These are phyloP conservation scores for Heliocidaris erythrogramma DNA, from an alignment of 35 echinoderm and acorn worm genomes.

Conservation along the genomic window DNA sequence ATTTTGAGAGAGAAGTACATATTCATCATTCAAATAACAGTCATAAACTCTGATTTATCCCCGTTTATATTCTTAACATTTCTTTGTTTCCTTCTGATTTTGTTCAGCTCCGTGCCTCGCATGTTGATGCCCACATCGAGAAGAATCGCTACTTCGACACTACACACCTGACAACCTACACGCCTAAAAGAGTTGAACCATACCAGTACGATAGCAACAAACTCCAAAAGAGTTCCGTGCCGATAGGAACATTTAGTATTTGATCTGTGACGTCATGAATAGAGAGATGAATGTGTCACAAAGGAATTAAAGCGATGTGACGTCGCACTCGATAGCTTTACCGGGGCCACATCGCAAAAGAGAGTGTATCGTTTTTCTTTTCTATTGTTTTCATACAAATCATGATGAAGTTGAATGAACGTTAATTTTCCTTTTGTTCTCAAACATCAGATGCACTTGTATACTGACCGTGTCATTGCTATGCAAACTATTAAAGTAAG, in stretches of 20 bases:
- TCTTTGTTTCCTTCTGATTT: conserved; percentile 31
- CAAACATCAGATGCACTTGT: background rate
- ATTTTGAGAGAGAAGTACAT: too few relatives aligned
- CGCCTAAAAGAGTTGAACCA: conserved; percentile 63
- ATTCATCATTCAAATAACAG: too few relatives aligned
- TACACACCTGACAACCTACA: conserved; percentile 86
- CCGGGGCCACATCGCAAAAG: background rate
- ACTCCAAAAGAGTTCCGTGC: conserved; percentile 85
- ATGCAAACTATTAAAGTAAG: background rate
- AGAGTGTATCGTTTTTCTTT: background rate
- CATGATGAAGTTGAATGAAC: too few relatives aligned
- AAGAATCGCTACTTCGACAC: conserved; percentile 75
- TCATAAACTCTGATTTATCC: background rate
- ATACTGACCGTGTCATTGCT: background rate
- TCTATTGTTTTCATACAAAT: background rate
- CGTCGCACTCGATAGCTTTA: too few relatives aligned
- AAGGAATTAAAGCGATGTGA: background rate
- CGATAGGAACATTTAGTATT: conserved; percentile 86
- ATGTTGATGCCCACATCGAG: conserved; percentile 75
- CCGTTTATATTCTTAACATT: background rate
- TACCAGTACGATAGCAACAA: conserved; percentile 82
- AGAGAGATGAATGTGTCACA: background rate
- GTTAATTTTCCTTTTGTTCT: background rate
- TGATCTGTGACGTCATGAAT: background rate
- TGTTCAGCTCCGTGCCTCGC: conserved; percentile 73